Base-by-base conservation (phyloP, 2,888 invertebrate genomes). In the Saturnia pavonia region DNA sequence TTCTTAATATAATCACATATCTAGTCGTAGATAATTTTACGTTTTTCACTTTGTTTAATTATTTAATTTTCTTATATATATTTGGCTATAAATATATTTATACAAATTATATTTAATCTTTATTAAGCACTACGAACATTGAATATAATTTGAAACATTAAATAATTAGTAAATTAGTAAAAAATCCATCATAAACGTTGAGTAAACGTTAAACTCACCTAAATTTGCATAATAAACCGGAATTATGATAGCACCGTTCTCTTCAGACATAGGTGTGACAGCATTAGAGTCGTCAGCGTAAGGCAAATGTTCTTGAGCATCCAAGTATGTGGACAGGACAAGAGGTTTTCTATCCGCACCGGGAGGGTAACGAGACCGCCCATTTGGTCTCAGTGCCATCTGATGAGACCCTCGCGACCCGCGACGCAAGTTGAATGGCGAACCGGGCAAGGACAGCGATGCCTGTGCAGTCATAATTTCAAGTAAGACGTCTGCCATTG, bases 241-340 rank as follows among this genome's bases (percentile, higher is more conserved):
- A 83, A 98, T 97, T 84, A 98, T 97, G 91, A 98, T 98, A 87
- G 98, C 98, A 86, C 98, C 98, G 91, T 98, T 98, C 93, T 99
- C 99, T 94, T 99, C 99, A 77, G 98, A 99, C 97, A 99, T 98
- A 71, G 99, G 99, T 74, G 99, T 99, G 73, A 98, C 99, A 77
- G 99, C 99, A 86, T 98, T 98, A 76, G 99, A 99, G 94, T 99
- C 99, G 90, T 99, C 99, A 72, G 99, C 99, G 89, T 98, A 99
- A 72, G 99, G 99, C 86, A 99, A 95, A 91, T 98, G 98, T 94
- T 98, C 98, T 91, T 97, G 97, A 79, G 97, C 98, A 90, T 98
- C 99, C 91, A 98, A 95, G 94, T 98, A 98, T 78, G 98, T 98
- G 83, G 98, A 98, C 79, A 98, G 95, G 77, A 99, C 98, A 85